A percentile compares a stretch with the other conserved stretches of the same genome.
Conservation (phyloP, 1,140 invertebrate species). For the Cheumatopsyche charites region DNA sequence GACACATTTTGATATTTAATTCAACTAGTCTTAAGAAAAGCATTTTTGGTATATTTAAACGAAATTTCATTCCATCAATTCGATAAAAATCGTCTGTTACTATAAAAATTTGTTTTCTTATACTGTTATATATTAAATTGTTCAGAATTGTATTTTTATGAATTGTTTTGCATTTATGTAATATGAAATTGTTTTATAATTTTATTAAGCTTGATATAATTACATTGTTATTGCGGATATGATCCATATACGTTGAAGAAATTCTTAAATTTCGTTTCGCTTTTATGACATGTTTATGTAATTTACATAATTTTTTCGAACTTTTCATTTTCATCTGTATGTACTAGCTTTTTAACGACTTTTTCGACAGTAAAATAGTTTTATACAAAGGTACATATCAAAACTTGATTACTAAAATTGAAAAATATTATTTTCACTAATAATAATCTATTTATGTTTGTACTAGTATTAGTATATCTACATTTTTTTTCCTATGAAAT, state of each 20-base stretch:
- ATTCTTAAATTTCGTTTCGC: neutral
- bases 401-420: neutral
- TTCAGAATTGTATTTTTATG: slow-evolving; percentile 8
- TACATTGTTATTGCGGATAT: neutral
- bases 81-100: too few species aligned
- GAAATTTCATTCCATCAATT: too few species aligned
- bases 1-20: too few species aligned
- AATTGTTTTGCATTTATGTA: slow-evolving; percentile 17
- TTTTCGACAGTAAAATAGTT: neutral
- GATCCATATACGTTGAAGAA: neutral
- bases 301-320: neutral
- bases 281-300: neutral
- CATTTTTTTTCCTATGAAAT: neutral
- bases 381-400: neutral
- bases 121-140: slow-evolving; percentile 14
- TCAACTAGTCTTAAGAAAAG: too few species aligned
- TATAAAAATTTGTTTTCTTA: slow-evolving; percentile 1
- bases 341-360: too few species aligned
- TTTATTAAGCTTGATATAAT: neutral
- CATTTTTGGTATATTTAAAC: too few species aligned
- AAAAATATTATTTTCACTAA: neutral
- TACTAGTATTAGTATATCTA: neutral
- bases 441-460: neutral
- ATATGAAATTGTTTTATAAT: slow-evolving; percentile 24
- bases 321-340: neutral